Base-by-base conservation (phyloP, 2,888 invertebrate genomes). In the Pyrochroa serraticornis region DNA sequence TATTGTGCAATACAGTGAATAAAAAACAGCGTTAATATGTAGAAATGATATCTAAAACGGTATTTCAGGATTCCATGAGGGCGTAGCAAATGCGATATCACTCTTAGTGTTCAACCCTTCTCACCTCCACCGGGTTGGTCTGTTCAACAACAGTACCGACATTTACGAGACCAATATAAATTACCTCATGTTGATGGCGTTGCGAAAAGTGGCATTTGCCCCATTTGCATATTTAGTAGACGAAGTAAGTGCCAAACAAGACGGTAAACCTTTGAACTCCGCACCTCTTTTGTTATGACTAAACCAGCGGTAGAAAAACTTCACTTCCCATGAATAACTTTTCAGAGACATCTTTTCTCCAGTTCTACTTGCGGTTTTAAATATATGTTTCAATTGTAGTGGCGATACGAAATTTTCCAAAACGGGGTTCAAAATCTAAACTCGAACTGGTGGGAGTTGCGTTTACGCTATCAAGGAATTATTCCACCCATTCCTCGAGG, bases 151-250 rank as follows among this genome's bases (percentile, higher is more conserved):
- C 65, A 83, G 82, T 37, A 84, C 85, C 22, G 85, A 87, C 58
- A 82, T 83, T 0, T 88, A 87, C 60, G 89, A 91, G 76, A 85
- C 84, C 0, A 87, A 88, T 68, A 89, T 92, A 71, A 92, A 92
- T 72, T 92, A 88, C 73, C 80, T 93, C 14, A 86, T 92, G 85
- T 82, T 85, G 10, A 87, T 90, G 85, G 93, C 92, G 0, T 75
- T 93, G 63, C 87, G 89, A 70, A 92, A 92, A 79, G 84, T 91
- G 32, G 87, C 88, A 0, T 90, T 90, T 71, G 82, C 92, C 22
- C 92, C 92, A 0, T 93, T 90, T 75, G 91, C 92, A 0, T 89
- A 89, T 60, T 83, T 92, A 68, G 86, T 93, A 6, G 93, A 93
- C 74, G 86, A 89, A 83, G 89, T 89, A 79, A 75, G 65, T 36